Evolutionary conservation across 2,888 invertebrate genomes (phyloP).

Genomic region (Neoitamus cyanurus): DNA sequence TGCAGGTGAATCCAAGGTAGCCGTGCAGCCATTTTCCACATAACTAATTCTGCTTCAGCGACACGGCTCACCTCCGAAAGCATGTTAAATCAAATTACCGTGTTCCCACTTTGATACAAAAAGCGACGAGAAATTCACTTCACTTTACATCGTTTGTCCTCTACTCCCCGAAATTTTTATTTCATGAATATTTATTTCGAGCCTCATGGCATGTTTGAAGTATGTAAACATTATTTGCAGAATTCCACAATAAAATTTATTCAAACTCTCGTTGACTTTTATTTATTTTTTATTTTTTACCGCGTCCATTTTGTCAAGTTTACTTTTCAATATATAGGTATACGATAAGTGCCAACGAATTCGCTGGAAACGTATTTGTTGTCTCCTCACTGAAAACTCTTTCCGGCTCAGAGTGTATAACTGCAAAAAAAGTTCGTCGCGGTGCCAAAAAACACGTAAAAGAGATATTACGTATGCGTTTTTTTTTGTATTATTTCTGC

Average conservation of each 20-base stretch:
- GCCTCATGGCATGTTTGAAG: background rate
- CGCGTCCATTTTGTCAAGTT: background rate
- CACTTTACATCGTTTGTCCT: background rate
- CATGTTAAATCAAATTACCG: background rate
- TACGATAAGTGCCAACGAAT: background rate
- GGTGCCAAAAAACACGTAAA: background rate
- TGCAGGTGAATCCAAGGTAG: background rate
- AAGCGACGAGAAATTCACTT: background rate
- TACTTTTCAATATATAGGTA: background rate
- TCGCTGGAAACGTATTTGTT: background rate
- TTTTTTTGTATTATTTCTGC: background rate
- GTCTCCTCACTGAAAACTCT: background rate
- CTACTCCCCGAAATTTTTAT: background rate
- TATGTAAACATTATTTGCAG: background rate
- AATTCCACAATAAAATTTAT: background rate
- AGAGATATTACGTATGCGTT: background rate
- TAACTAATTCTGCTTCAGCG: background rate
- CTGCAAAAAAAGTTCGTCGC: background rate
- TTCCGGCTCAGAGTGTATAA: background rate
- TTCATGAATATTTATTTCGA: slow-evolving; percentile 1
- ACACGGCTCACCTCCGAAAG: background rate
- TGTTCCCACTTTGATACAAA: background rate
- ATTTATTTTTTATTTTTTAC: background rate
- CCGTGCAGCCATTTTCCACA: background rate
- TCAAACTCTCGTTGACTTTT: background rate